Percentiles rank a stretch among this genome's conserved stretches.
phyloP scores from a whole-genome alignment of 1,140 invertebrate species.

The Aphidius ervi region DNA sequence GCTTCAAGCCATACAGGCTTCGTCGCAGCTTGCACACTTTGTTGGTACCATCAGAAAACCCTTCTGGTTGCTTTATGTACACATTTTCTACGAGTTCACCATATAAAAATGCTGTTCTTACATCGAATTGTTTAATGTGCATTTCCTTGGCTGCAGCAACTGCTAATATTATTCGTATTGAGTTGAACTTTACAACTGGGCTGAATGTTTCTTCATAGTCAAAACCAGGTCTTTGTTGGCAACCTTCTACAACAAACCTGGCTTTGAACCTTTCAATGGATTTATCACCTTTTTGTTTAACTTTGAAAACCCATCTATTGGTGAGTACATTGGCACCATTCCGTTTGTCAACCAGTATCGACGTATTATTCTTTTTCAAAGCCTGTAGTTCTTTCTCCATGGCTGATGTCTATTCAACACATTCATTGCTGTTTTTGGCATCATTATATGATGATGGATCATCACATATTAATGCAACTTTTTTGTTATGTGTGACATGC shows the following conservation, averaged over 20 bases:
- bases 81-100: conserved; percentile 37
- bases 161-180: conserved; percentile 18
- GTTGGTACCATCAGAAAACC: conserved; percentile 23
- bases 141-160: conserved; percentile 13
- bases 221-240: conserved; percentile 19
- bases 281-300: conserved; percentile 16
- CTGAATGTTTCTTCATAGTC: conserved; percentile 23
- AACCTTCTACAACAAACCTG: conserved; percentile 25
- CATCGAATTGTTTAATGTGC: conserved; percentile 36
- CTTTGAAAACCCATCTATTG: conserved; percentile 25
- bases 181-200: conserved; percentile 22
- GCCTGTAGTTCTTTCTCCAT: conserved; percentile 21
- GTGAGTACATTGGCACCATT: conserved; percentile 21
- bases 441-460: conserved; percentile 14
- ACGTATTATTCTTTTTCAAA: conserved; percentile 26
- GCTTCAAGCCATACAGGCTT: conserved; percentile 34
- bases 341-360: conserved; percentile 21
- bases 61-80: conserved; percentile 41
- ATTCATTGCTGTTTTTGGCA: conserved; percentile 16
- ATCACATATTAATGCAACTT: not conserved
- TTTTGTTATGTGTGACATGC: too few relatives aligned
- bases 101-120: conserved; percentile 44
- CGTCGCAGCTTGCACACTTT: conserved; percentile 31
- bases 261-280: conserved; percentile 22
- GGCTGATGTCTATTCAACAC: conserved; percentile 10